Base-by-base conservation (phyloP, 2,797 vertebrate genomes). In the Labroides dimidiatus region DNA sequence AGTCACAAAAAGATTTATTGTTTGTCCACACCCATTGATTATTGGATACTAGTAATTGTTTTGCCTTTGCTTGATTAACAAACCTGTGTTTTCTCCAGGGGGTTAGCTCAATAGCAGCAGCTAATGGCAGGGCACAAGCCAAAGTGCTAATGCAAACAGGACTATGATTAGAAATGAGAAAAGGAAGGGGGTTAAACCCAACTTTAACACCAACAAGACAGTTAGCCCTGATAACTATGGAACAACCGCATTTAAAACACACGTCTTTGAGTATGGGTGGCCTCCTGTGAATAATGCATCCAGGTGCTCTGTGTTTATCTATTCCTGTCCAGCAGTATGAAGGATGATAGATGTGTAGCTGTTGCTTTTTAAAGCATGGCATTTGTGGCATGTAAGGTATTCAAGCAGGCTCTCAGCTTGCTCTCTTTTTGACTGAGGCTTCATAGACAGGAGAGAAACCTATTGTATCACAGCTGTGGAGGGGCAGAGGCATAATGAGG, bases 21-120 rank as follows among this genome's bases (percentile, higher is more conserved):
- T 85, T 88, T 69, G 84, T 88, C 56, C 77, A 45, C 82, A 62
- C 49, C 69, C 42, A 77, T 72, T 63, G 81, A 73, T 80, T 85
- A 82, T 89, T 80, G 84, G 86, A 92, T 93, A 92, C 78, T 87
- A 86, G 91, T 95, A 94, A 93, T 93, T 94, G 93, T 89, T 93
- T 91, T 85, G 77, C 89, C 89, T 83, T 81, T 56, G 68, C 87
- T 90, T 94, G 91, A 93, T 93, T 93, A 94, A 87, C 84, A 92
- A 93, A 93, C 90, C 87, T 84, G 84, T 78, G 85, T 91, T 91
- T 81, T 89, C 86, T 82, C 82, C 50, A 55, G 71, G 70, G 70
- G 85, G 70, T 73, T 23, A 47, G 70, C 79, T 92, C 84, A 72
- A 84, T 81, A 84, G 66, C 59, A 43, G 71, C 49, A 43, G 73